phyloP scores from a whole-genome alignment of 2,888 invertebrate species.

The Drosophila kuntzei region DNA sequence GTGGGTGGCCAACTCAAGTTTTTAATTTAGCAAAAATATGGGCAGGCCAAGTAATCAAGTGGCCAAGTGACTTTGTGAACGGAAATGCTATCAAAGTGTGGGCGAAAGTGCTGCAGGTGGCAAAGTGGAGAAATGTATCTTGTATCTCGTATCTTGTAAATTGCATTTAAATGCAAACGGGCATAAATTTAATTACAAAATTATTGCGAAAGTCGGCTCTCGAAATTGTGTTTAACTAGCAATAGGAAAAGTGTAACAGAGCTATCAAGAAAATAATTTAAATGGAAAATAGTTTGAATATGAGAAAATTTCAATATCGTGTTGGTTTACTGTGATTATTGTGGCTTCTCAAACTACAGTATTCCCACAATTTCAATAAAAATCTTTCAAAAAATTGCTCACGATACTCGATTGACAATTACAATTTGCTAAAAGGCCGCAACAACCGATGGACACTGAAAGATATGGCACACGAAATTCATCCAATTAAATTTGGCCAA shows the following conservation, averaged over 20 bases:
- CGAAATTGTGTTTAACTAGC: background rate
- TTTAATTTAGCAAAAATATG: conserved; percentile 62
- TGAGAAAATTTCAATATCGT: conserved; percentile 1
- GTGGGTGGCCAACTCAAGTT: conserved; percentile 43
- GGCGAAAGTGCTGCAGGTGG: conserved; percentile 74
- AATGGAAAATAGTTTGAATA: background rate
- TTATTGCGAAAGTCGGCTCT: conserved; percentile 10
- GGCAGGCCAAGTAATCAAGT: conserved; percentile 44
- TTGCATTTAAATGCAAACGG: conserved; percentile 48
- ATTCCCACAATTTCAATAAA: conserved; percentile 54
- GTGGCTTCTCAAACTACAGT: background rate
- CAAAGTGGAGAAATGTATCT: conserved; percentile 32
- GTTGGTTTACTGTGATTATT: background rate
- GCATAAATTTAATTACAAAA: conserved; percentile 15
- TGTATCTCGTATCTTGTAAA: conserved; percentile 44
- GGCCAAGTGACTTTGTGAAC: conserved; percentile 30
- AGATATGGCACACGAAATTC: conserved; percentile 59
- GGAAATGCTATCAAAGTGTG: conserved; percentile 51
- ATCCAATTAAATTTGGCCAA: conserved; percentile 59
- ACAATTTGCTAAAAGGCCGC: conserved; percentile 53
- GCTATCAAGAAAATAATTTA: background rate
- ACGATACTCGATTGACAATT: conserved; percentile 49
- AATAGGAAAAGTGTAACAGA: conserved; percentile 6
- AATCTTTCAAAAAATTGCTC: conserved; percentile 32
- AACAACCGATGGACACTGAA: conserved; percentile 34